These are phyloP conservation scores for Ophraella communa DNA, from an alignment of 2,888 invertebrate species.

Conservation along the genomic window DNA sequence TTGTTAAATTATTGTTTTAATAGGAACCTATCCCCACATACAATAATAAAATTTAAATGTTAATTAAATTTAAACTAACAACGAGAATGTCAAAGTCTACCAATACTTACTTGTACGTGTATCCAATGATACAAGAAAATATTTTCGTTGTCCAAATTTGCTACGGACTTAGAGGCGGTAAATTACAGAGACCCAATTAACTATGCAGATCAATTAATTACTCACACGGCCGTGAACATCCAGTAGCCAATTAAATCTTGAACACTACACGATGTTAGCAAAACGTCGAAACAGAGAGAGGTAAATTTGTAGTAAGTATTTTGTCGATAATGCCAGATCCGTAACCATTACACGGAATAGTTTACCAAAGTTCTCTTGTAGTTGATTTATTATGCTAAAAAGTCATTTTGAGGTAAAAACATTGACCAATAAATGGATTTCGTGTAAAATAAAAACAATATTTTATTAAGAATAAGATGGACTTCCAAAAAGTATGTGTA, in stretches of 20 bases:
- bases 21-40: too few relatives aligned
- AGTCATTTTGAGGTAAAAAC: neutral
- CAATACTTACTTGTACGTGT: too few relatives aligned
- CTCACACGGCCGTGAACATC: slow-evolving; percentile 5
- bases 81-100: too few relatives aligned
- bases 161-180: neutral
- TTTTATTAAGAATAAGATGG: too few relatives aligned
- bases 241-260: slow-evolving; percentile 7
- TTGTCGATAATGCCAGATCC: neutral
- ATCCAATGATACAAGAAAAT: too few relatives aligned
- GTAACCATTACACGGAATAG: neutral
- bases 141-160: neutral
- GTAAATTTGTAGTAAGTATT: slow-evolving; percentile 15
- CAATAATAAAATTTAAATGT: too few relatives aligned
- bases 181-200: slow-evolving; percentile 10
- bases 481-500: too few relatives aligned
- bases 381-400: neutral
- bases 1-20: too few relatives aligned
- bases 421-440: neutral
- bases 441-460: neutral
- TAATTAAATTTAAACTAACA: too few relatives aligned
- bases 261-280: slow-evolving; percentile 4
- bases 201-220: slow-evolving; percentile 13
- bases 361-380: neutral
- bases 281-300: slow-evolving; percentile 8